Evolutionary conservation across 2,113 vertebrate species (phyloP).

Genomic region (Orcinus orca): DNA sequence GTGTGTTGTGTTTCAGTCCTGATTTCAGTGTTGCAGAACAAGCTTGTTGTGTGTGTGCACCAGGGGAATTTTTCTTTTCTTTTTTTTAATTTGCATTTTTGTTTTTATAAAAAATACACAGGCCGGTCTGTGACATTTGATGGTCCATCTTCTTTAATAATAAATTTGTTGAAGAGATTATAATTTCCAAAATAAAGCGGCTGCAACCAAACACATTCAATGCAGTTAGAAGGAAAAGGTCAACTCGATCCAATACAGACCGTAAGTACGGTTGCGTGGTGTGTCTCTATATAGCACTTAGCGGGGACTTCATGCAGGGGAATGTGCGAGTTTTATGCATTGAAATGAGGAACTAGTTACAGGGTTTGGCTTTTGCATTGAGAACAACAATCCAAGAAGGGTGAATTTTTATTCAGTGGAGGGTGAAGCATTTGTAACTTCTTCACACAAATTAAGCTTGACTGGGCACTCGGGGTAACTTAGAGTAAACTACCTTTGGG

Average conservation of each 20-base stretch:
- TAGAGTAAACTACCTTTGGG: slow-evolving; percentile 76
- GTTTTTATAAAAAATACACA: slow-evolving; percentile 80
- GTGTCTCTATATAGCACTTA: slow-evolving; percentile 84
- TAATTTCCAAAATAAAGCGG: slow-evolving; percentile 85
- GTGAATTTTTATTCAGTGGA: slow-evolving; percentile 75
- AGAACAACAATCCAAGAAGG: slow-evolving; percentile 70
- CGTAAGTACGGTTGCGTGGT: slow-evolving; percentile 90
- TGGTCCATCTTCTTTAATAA: slow-evolving; percentile 82
- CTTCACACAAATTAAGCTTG: slow-evolving; percentile 82
- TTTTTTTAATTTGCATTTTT: slow-evolving; percentile 67
- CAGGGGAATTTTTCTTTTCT: slow-evolving; percentile 67
- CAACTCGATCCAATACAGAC: slow-evolving; percentile 88
- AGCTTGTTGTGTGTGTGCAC: slow-evolving; percentile 76
- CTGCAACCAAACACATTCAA: slow-evolving; percentile 87
- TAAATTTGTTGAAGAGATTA: slow-evolving; percentile 86
- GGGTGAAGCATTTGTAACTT: slow-evolving; percentile 78
- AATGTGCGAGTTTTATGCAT: slow-evolving; percentile 80
- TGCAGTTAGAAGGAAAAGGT: slow-evolving; percentile 90
- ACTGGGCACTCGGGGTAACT: slow-evolving; percentile 76
- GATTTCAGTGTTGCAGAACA: slow-evolving; percentile 80
- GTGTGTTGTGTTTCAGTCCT: slow-evolving; percentile 77
- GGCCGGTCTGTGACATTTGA: slow-evolving; percentile 81
- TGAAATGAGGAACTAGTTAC: slow-evolving; percentile 75
- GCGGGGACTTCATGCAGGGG: slow-evolving; percentile 82
- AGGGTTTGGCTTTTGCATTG: slow-evolving; percentile 73